Percentiles rank a stretch among this genome's conserved stretches.
Conservation (phyloP, 2,113 vertebrate species). For the Rana temporaria region DNA sequence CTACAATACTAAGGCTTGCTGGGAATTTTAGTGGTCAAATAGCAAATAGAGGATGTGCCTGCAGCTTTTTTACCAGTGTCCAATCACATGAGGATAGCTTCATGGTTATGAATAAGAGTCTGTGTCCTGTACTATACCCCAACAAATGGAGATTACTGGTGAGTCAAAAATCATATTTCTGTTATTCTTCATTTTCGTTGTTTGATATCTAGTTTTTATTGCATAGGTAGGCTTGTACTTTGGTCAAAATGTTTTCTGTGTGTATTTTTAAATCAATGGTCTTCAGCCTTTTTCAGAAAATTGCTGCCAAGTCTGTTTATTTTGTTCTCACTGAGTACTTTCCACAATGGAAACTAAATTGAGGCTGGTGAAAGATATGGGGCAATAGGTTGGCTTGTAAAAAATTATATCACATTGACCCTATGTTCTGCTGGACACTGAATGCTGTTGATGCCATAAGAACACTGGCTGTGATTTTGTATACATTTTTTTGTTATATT, state of each 20-base stretch:
- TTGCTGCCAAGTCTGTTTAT: conserved; percentile 4
- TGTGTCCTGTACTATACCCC: no score
- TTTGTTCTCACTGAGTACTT: background rate
- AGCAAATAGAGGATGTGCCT: no score
- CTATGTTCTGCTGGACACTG: background rate
- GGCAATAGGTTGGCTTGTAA: background rate
- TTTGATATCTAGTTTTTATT: background rate
- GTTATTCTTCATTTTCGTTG: background rate
- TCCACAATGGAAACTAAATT: background rate
- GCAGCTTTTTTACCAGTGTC: no score
- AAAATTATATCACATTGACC: background rate
- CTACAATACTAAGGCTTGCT: no score
- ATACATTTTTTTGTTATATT: no score
- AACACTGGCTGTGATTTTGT: no score
- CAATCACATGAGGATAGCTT: no score
- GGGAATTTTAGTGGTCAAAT: no score
- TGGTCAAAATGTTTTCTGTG: background rate
- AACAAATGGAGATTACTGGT: no score
- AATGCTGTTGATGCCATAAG: no score
- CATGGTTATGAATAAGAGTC: no score
- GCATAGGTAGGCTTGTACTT: background rate
- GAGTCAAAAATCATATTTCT: no score
- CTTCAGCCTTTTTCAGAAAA: conserved; percentile 6
- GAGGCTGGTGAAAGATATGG: background rate
- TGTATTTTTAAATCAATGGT: background rate